Evolutionary conservation across 2,888 invertebrate species (phyloP).

Genomic region (Hymenopus coronatus): DNA sequence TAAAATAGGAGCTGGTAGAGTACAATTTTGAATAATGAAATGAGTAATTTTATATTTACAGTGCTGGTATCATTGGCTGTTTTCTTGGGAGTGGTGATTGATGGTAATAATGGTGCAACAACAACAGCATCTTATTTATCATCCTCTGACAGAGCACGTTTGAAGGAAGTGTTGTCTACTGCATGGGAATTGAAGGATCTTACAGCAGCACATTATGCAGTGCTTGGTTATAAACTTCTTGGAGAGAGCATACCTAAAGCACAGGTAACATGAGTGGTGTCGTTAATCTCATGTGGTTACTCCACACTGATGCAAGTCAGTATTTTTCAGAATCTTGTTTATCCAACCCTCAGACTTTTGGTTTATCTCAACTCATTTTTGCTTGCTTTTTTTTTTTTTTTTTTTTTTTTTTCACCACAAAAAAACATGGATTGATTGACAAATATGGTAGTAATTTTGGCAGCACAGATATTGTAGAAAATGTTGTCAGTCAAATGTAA

Average conservation of each 20-base stretch:
- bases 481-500: no score
- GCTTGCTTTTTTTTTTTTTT: no score
- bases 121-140: slow-evolving; percentile 45
- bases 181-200: slow-evolving; percentile 54
- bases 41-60: not conserved
- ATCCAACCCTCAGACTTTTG: no score
- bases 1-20: not conserved
- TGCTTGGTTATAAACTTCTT: slow-evolving; percentile 67
- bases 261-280: slow-evolving; percentile 51
- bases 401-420: no score
- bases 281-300: no score
- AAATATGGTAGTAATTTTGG: no score
- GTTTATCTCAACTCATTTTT: no score
- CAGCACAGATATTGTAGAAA: no score
- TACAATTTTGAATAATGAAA: not conserved
- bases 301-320: no score
- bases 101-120: slow-evolving; percentile 37
- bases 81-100: not conserved
- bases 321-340: no score
- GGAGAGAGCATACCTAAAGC: slow-evolving; percentile 56
- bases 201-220: slow-evolving; percentile 66
- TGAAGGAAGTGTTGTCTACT: slow-evolving; percentile 43
- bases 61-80: not conserved
- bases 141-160: slow-evolving; percentile 41
- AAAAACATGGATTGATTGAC: no score